A percentile compares a stretch with the other conserved stretches of the same genome.
Conservation (phyloP, 2,888 invertebrate genomes). For the Hirtodrosophila confusa region DNA sequence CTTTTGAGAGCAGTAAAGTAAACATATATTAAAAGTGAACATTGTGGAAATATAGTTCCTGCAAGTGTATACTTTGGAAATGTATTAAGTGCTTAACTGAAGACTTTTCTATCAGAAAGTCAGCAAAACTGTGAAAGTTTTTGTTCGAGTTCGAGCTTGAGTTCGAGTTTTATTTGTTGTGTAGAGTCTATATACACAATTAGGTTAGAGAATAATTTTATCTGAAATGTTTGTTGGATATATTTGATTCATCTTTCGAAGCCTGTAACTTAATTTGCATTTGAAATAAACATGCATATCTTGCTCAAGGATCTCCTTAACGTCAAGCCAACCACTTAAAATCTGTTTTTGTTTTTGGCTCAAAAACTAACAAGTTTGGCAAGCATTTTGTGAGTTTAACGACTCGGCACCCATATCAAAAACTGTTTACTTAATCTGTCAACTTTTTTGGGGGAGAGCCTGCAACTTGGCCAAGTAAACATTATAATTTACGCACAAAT, state of each 20-base stretch:
- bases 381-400: conserved; percentile 8
- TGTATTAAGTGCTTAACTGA: no score
- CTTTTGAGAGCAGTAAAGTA: no score
- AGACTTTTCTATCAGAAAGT: no score
- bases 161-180: no score
- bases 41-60: no score
- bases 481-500: conserved; percentile 44
- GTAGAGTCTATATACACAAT: no score
- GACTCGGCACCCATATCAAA: conserved; percentile 55
- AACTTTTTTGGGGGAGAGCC: conserved; percentile 17
- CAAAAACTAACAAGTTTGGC: conserved; percentile 21
- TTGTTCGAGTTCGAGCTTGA: no score
- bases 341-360: conserved; percentile 15
- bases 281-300: conserved; percentile 21
- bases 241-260: background rate
- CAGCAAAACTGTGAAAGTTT: no score
- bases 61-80: no score
- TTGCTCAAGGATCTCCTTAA: conserved; percentile 1
- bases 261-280: conserved; percentile 27
- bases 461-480: conserved; percentile 33
- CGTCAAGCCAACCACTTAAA: background rate
- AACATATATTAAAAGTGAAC: no score
- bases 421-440: conserved; percentile 51
- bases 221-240: background rate
- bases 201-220: background rate